Base-by-base conservation (phyloP, 2,888 invertebrate genomes). In the Brachyopa scutellaris region DNA sequence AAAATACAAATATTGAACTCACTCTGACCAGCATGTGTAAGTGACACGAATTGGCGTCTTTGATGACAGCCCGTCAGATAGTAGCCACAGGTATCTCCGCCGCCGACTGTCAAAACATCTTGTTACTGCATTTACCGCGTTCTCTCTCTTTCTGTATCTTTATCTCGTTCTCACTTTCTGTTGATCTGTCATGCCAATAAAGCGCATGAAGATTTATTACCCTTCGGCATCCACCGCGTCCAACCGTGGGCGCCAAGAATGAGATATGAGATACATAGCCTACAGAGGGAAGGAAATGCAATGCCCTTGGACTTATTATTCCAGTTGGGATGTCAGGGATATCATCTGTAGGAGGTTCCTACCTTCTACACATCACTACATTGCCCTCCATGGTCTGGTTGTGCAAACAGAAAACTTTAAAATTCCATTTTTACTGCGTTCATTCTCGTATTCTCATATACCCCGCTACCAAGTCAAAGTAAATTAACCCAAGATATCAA, bases 31-130 rank as follows among this genome's bases (percentile, higher is more conserved):
- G 40, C 74, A 66, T n/a, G n/a, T 51, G 29, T 17, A 13, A 73
- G 26, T 36, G 67, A 74, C 73, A 80, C 31, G 67, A 45, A 19
- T 62, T 21, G 67, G 49, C 74, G 74, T 42, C 57, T 40, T n/a
- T 40, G 69, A 64, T 74, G 80, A 80, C 74, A 80, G 51, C 74
- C 64, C 49, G 38, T 80, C 61, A 77, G 77, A 62, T 69, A 77
- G 77, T 70, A 73, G 73, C 55, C 49, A 36, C 74, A 51, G 69
- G 62, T 74, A 80, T 76, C 57, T 76, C 51, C 11, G 67, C n/a
- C n/a, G n/a, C n/a, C 49, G 74, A 62, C 73, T 80, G 74, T 80
- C 80, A 80, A 80, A 80, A 80, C 74, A 80, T 62, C 74, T 80
- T 74, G 80, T 74, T 62, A 64, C 62, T 45, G 40, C 31, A 40